phyloP scores from a whole-genome alignment of 2,888 invertebrate genomes.

The Cerastis leucographa region DNA sequence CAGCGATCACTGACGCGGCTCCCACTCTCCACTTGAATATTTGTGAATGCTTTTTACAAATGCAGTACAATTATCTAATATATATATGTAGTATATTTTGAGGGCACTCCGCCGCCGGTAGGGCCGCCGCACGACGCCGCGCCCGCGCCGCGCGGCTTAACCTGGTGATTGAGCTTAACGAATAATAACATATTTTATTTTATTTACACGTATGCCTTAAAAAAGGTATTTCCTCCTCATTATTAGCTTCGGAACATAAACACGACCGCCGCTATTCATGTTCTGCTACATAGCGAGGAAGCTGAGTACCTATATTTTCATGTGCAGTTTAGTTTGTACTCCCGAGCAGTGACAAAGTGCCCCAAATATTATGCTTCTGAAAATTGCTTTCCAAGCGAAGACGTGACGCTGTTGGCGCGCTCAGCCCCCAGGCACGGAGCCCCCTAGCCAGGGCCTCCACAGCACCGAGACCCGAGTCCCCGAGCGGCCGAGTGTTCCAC shows the following conservation, averaged over 20 bases:
- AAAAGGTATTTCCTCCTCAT: too few relatives aligned
- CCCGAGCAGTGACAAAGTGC: slow-evolving; percentile 24
- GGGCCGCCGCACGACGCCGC: too few relatives aligned
- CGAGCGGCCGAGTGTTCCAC: neutral
- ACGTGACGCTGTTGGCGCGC: neutral
- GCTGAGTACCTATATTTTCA: neutral
- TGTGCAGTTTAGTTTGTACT: slow-evolving; percentile 16
- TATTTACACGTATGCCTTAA: too few relatives aligned
- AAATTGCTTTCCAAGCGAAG: slow-evolving; percentile 6
- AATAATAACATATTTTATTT: too few relatives aligned
- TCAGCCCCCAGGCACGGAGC: neutral
- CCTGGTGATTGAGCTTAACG: too few relatives aligned
- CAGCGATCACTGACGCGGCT: neutral
- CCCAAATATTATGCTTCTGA: slow-evolving; percentile 28
- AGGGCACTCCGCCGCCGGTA: too few relatives aligned
- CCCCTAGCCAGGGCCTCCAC: too few relatives aligned
- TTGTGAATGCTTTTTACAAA: too few relatives aligned
- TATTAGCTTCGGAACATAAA: neutral
- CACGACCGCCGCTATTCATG: slow-evolving; percentile 2
- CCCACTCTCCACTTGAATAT: too few relatives aligned
- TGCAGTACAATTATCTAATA: too few relatives aligned
- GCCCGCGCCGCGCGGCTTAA: too few relatives aligned
- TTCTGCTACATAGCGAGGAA: slow-evolving; percentile 5
- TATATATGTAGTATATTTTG: too few relatives aligned
- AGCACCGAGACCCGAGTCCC: neutral